Percentiles rank a stretch among this genome's conserved stretches.
Evolutionary conservation across 2,113 vertebrate species (phyloP).

Genomic region (Loxodonta africana): DNA sequence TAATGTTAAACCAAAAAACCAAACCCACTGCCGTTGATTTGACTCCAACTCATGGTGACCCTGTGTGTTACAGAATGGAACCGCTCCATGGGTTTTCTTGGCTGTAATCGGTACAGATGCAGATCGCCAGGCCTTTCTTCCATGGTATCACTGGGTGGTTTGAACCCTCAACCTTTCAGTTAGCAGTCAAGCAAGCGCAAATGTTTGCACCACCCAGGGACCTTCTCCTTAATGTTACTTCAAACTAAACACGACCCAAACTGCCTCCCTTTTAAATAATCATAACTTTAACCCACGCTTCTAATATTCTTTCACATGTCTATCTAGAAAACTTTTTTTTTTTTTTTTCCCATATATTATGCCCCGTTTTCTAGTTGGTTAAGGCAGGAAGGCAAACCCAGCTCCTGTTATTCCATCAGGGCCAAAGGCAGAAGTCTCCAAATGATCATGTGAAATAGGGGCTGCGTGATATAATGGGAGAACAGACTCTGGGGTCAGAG

Average conservation of each 20-base stretch:
- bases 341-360: neutral
- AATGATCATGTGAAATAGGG: constrained; percentile 29
- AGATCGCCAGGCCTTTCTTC: neutral
- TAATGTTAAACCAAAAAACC: neutral
- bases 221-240: neutral
- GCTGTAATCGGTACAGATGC: neutral
- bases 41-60: neutral
- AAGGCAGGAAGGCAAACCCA: neutral
- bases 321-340: neutral
- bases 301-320: neutral
- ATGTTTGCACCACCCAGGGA: neutral
- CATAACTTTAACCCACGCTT: neutral
- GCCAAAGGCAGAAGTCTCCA: constrained; percentile 35
- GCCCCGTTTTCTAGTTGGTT: neutral
- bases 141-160: neutral
- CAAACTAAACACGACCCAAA: neutral
- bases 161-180: neutral
- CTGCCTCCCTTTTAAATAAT: neutral
- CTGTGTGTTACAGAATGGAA: neutral
- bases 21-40: neutral
- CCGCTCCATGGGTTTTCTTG: neutral
- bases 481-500: neutral
- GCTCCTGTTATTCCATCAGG: neutral
- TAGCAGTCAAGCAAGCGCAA: neutral
- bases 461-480: neutral